Evolutionary conservation across 2,888 invertebrate species (phyloP), one percentile per base, ranked within the genome.

Genomic region (Liopterus haemorrhoidalis): DNA sequence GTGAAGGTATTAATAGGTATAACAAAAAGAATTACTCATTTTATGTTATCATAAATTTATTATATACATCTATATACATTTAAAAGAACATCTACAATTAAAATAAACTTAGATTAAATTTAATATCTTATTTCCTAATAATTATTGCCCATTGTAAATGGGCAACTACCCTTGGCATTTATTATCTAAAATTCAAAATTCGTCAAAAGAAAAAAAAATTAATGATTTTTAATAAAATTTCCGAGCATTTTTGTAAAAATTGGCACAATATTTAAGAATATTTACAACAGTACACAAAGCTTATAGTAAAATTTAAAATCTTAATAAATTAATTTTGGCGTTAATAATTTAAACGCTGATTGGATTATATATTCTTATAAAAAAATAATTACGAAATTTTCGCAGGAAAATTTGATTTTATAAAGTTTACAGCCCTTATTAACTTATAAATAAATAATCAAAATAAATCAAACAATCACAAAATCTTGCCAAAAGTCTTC

Each of bases 61-160:
- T 45, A 45, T 45, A 45, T 45, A 45, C 45, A 45, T 45, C 45
- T 45, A 45, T 45, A 39, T 45, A 45, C 45, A 45, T 45, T 39
- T 45, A 45, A n/a, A n/a, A n/a, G n/a, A n/a, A n/a, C n/a, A n/a
- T n/a, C n/a, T n/a, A n/a, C n/a, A n/a, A n/a, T n/a, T n/a, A n/a
- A n/a, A n/a, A n/a, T n/a, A n/a, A n/a, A n/a, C n/a, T n/a, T n/a
- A n/a, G n/a, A n/a, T n/a, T n/a, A n/a, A n/a, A n/a, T n/a, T n/a
- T n/a, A n/a, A n/a, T n/a, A n/a, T n/a, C n/a, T n/a, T n/a, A n/a
- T n/a, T n/a, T n/a, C n/a, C n/a, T n/a, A n/a, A n/a, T n/a, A n/a
- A n/a, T n/a, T n/a, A n/a, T n/a, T n/a, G n/a, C n/a, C n/a, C n/a
- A n/a, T n/a, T n/a, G n/a, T n/a, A n/a, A n/a, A n/a, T n/a, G n/a